Percentiles rank a stretch among this genome's conserved stretches.
Evolutionary conservation across 2,888 invertebrate species (phyloP).

Genomic region (Trichogramma dendrolimi): DNA sequence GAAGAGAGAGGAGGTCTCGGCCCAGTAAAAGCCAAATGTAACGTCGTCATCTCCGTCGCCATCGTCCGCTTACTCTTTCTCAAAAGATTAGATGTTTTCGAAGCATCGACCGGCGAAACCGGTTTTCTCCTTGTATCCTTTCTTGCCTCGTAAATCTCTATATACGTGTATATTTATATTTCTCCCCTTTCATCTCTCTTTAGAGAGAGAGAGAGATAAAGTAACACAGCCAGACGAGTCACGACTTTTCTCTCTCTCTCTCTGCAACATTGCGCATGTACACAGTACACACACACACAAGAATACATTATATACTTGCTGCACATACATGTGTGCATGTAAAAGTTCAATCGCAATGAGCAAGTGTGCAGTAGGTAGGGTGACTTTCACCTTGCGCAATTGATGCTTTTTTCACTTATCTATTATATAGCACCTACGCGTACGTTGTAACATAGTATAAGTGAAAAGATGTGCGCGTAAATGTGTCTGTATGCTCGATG

Average conservation of each 20-base stretch:
- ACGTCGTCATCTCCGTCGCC: slow-evolving; percentile 1
- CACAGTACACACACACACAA: neutral
- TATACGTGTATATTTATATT: too few relatives aligned
- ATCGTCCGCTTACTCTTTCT: neutral
- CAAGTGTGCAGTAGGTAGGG: neutral
- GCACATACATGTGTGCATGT: neutral
- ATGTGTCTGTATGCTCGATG: too few relatives aligned
- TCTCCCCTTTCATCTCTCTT: neutral
- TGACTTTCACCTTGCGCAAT: slow-evolving; percentile 27
- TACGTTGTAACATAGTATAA: too few relatives aligned
- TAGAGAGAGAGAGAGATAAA: slow-evolving; percentile 7
- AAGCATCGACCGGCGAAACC: slow-evolving; percentile 6
- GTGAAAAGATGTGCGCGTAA: too few relatives aligned
- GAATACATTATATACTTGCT: too few relatives aligned
- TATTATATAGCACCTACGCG: too few relatives aligned
- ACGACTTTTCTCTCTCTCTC: neutral
- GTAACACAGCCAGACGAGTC: slow-evolving; percentile 8
- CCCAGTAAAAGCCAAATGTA: slow-evolving; percentile 17
- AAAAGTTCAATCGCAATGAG: neutral
- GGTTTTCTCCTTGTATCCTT: slow-evolving; percentile 2
- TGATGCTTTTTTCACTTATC: too few relatives aligned
- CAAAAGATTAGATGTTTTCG: slow-evolving; percentile 8
- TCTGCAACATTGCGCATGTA: neutral
- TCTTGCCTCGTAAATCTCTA: neutral
- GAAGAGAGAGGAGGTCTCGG: slow-evolving; percentile 10